Evolutionary conservation across 1,140 invertebrate genomes (phyloP), one percentile per base, ranked within the genome.

Genomic region (Macrostomum lignano): DNA sequence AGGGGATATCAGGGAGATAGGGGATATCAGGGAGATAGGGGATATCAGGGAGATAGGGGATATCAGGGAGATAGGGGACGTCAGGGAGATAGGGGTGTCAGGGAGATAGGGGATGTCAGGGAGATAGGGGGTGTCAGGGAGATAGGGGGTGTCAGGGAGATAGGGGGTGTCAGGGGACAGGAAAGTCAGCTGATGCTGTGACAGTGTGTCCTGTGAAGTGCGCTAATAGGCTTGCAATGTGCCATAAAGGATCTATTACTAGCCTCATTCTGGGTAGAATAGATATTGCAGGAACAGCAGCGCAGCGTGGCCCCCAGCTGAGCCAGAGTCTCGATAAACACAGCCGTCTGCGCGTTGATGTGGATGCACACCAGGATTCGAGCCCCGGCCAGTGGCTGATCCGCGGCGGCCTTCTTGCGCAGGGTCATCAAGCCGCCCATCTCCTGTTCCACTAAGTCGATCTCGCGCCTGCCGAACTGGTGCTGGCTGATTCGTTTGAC

Each of bases 361-460:
- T 93, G 84, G 30, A 81, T 91, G 55, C 84, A 94, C 9, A 79
- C 81, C 25, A 91, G 77, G 38, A 94, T 81, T 64, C 78, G 82
- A 24, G 82, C 84, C 49, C 81, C 77, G 54, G 75, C 77, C 36
- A 94, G 53, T 0, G 84, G 81, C 57, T 84, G 86, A 47, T 93
- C 82, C 33, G 78, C 75, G 25, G 70, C 67, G 1, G 82, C 81
- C 32, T 79, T 60, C 48, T 77, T 76, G 25, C 82, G 63, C 38
- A 94, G 53, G 0, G 82, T 79, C 67, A 93, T 79, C 32, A 93
- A 79, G 2, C 84, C 84, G 0, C 82, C 79, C 84, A 93, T 93
- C 63, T 93, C 84, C 62, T 88, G 82, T 48, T 94, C 82, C n/a
- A 82, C 82, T 41, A 93, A 88, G 60, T 93, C 82, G 44, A 94